Percentiles rank a stretch among this genome's conserved stretches.
Conservation (phyloP, 2,888 invertebrate genomes). For the Drosophila greeni region DNA sequence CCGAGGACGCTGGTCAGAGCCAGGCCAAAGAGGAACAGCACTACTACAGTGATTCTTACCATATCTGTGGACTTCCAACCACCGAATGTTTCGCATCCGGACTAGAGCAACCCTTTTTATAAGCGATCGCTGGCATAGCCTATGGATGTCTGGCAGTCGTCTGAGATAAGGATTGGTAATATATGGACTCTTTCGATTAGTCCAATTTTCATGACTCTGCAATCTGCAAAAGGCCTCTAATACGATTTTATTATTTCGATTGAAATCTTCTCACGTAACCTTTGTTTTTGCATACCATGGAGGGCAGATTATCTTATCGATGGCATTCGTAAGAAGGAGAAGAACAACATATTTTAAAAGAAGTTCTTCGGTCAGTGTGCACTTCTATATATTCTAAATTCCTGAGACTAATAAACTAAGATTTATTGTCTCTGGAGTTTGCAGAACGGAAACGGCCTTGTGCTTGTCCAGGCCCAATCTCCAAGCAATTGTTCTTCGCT, state of each 20-base stretch:
- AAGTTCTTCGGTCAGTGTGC: background rate
- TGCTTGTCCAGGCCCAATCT: slow-evolving; percentile 1
- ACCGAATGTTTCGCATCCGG: slow-evolving; percentile 16
- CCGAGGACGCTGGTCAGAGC: slow-evolving; percentile 6
- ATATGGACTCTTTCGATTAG: slow-evolving; percentile 36
- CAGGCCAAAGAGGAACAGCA: slow-evolving; percentile 23
- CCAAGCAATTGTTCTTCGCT: too few species aligned
- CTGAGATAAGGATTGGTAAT: slow-evolving; percentile 37
- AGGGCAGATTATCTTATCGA: slow-evolving; percentile 29
- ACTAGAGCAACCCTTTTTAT: slow-evolving; percentile 31
- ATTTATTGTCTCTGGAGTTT: background rate
- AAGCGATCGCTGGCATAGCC: slow-evolving; percentile 9
- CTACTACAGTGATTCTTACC: slow-evolving; percentile 20
- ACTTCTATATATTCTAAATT: background rate
- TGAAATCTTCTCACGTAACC: slow-evolving; percentile 2
- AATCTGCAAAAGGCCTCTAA: slow-evolving; percentile 1
- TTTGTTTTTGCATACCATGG: slow-evolving; percentile 21
- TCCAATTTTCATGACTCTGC: slow-evolving; percentile 15
- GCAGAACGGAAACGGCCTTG: slow-evolving; percentile 6
- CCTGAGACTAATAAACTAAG: background rate
- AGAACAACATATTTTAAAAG: background rate
- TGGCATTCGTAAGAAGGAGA: background rate
- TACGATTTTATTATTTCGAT: slow-evolving; percentile 19
- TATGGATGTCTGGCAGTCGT: slow-evolving; percentile 12
- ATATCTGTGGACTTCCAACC: slow-evolving; percentile 7